Evolutionary conservation across 2,888 invertebrate genomes (phyloP), one percentile per base, ranked within the genome.

Genomic region (Agriopis marginaria): DNA sequence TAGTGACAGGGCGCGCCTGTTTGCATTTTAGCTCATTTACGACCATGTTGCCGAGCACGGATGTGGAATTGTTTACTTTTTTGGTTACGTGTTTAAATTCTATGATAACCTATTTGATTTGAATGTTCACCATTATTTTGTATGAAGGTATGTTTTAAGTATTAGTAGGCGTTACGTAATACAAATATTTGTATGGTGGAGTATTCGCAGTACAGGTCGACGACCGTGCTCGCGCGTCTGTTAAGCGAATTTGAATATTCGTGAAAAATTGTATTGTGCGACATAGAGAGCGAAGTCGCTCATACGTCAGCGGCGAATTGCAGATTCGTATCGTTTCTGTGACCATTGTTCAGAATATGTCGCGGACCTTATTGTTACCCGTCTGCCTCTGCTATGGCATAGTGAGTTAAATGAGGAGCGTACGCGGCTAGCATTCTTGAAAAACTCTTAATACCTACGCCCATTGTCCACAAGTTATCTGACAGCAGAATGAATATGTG

Each of bases 321-420:
- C 83, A 84, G 90, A 93, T 93, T 90, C 93, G 80, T 90, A 90
- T 92, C 92, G 88, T 90, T 88, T 85, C 86, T 86, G 84, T 72
- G 79, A 81, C 92, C 86, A 93, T 93, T 93, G 93, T 93, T 93
- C 93, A 89, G 87, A 91, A 93, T 93, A 93, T 86, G 93, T 93
- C 92, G 84, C 91, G 89, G 74, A 79, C 87, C 87, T 89, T 90
- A 93, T 93, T 93, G 92, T 92, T 89, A 83, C 76, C 77, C 75
- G 83, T 82, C 85, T 85, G 84, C 83, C 75, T 81, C 80, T 82
- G 83, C 83, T 83, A 83, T 85, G 86, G 89, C 86, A 88, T 86
- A 83, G 82, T 82, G 82, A 85, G 88, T 90, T 89, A 89, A 91
- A 92, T 89, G 85, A 89, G 84, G 87, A 84, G 82, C 84, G 87